Percentiles rank a stretch among this genome's conserved stretches.
These are phyloP conservation scores for Magallana angulata DNA, from an alignment of 1,140 invertebrate genomes.

Conservation along the genomic window DNA sequence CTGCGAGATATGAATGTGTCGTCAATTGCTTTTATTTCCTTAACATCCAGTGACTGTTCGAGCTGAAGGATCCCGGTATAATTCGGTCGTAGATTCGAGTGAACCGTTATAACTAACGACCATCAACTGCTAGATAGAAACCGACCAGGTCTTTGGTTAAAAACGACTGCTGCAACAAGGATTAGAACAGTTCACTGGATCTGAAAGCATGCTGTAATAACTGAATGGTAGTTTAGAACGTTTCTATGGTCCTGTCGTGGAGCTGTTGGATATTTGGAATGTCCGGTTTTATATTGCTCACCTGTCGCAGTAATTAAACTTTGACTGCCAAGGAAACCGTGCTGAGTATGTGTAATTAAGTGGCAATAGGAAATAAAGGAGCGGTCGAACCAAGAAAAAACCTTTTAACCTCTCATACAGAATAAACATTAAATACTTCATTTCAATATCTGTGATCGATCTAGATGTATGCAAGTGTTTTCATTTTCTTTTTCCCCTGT, in stretches of 20 bases:
- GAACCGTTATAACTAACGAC: too few relatives aligned
- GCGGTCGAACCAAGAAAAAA: neutral
- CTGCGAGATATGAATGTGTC: neutral
- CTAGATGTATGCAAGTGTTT: neutral
- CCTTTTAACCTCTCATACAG: conserved; percentile 8
- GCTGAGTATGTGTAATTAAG: conserved; percentile 8
- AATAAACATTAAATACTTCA: conserved; percentile 25
- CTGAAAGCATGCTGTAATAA: neutral
- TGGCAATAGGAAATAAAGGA: conserved; percentile 5
- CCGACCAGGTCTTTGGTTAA: too few relatives aligned
- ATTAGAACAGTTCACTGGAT: conserved; percentile 10
- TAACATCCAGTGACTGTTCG: neutral
- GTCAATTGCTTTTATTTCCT: neutral
- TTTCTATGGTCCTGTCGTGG: too few relatives aligned
- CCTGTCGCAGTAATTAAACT: neutral
- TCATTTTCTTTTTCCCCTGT: conserved; percentile 5
- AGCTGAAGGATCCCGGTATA: neutral
- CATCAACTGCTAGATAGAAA: too few relatives aligned
- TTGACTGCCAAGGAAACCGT: conserved; percentile 11
- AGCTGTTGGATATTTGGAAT: neutral
- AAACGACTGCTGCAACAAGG: neutral
- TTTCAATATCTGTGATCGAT: conserved; percentile 21
- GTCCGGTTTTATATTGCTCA: neutral
- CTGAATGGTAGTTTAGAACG: neutral
- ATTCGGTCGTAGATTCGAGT: too few relatives aligned